A percentile compares a stretch with the other conserved stretches of the same genome.
These are phyloP conservation scores for Liparis tanakae DNA, from an alignment of 2,797 vertebrate genomes.

Conservation along the genomic window DNA sequence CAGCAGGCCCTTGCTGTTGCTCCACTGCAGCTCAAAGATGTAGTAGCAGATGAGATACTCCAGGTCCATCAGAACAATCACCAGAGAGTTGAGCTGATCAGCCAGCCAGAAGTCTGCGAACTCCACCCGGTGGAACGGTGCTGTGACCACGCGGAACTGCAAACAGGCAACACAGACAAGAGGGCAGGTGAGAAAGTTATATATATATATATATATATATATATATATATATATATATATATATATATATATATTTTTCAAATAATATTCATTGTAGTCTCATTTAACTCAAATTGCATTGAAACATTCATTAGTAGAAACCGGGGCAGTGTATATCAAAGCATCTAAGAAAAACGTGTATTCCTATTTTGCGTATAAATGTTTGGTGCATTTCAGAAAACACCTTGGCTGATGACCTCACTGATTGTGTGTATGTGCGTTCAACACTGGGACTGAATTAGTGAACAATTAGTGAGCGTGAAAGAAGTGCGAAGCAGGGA, in stretches of 20 bases:
- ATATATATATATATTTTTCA: neutral
- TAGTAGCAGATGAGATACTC: constrained; percentile 99
- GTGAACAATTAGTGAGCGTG: constrained; percentile 40
- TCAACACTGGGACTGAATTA: constrained; percentile 16
- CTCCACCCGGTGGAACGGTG: constrained; percentile 97
- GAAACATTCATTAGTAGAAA: neutral
- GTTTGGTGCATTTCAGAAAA: constrained; percentile 3
- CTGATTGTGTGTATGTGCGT: neutral
- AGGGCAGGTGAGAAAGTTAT: constrained; percentile 78
- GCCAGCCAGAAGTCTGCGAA: constrained; percentile 99
- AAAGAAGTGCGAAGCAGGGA: constrained; percentile 25
- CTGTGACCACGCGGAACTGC: constrained; percentile 97
- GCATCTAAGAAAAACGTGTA: neutral
- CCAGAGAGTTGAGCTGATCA: constrained; percentile 97
- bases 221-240: too few species aligned
- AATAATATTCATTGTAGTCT: neutral
- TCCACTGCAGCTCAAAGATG: constrained; percentile 95
- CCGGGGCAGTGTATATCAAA: neutral
- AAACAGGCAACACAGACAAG: constrained; percentile 62
- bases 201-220: too few species aligned
- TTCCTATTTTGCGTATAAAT: neutral
- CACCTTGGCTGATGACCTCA: constrained; percentile 22
- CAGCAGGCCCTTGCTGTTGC: constrained; percentile 84
- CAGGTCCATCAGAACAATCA: constrained; percentile 94
- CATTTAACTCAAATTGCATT: neutral